Percentiles rank a stretch among this genome's conserved stretches.
Conservation (phyloP, 1,140 invertebrate species). For the Polypedilum vanderplanki region DNA sequence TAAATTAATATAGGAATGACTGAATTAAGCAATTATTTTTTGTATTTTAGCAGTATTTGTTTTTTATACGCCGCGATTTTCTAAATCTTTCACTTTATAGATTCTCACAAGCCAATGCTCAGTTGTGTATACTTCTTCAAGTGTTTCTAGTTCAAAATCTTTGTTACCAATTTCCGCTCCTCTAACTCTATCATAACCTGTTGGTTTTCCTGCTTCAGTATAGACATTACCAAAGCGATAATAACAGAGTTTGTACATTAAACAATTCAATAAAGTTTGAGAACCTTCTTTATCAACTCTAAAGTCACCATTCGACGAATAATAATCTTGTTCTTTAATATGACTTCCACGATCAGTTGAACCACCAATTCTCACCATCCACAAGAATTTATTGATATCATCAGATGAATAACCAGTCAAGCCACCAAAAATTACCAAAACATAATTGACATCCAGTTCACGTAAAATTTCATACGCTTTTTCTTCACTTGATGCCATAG, state of each 20-base stretch:
- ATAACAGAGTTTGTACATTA: conserved; percentile 97
- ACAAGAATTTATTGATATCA: conserved; percentile 98
- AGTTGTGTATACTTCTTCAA: conserved; percentile 92
- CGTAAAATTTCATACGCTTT: conserved; percentile 96
- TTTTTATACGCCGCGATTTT: conserved; percentile 66
- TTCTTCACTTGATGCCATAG: conserved; percentile 94
- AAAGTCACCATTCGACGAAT: conserved; percentile 89
- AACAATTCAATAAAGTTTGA: conserved; percentile 75
- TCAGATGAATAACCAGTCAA: conserved; percentile 97
- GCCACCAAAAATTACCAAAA: conserved; percentile 96
- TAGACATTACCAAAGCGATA: conserved; percentile 89
- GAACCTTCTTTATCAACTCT: conserved; percentile 87
- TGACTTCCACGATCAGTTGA: conserved; percentile 89
- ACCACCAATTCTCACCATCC: conserved; percentile 98
- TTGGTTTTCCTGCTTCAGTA: conserved; percentile 85
- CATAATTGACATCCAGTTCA: conserved; percentile 95
- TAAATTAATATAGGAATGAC: neutral
- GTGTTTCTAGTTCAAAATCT: conserved; percentile 84
- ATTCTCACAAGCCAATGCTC: conserved; percentile 94
- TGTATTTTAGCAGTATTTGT: neutral
- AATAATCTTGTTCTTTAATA: conserved; percentile 95
- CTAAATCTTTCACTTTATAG: conserved; percentile 87
- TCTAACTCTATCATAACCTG: conserved; percentile 83
- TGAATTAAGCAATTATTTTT: neutral
- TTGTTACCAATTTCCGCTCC: conserved; percentile 92